Conservation (phyloP, 2,113 vertebrate genomes). For the Labrus mixtus region DNA sequence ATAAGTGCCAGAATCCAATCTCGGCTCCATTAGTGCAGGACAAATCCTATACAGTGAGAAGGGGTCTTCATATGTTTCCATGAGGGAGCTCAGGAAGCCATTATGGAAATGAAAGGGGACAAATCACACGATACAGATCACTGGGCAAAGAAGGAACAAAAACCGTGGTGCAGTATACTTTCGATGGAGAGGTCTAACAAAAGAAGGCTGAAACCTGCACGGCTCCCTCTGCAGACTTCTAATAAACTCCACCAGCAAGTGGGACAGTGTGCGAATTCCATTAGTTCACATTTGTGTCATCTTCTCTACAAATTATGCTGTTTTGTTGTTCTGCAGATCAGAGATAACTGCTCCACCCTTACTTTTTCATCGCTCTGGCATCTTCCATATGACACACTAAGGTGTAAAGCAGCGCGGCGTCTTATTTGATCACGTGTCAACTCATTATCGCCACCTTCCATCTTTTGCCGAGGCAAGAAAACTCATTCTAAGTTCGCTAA, state of each 20-base stretch:
- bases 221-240: constrained; percentile 51
- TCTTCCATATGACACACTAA: constrained; percentile 43
- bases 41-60: constrained; percentile 82
- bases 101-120: constrained; percentile 86
- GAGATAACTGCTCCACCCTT: constrained; percentile 48
- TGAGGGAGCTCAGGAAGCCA: constrained; percentile 80
- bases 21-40: constrained; percentile 85
- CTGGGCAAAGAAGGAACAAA: constrained; percentile 73
- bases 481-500: constrained; percentile 69
- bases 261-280: constrained; percentile 53
- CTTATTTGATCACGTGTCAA: constrained; percentile 73
- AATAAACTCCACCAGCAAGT: constrained; percentile 55
- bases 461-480: constrained; percentile 53
- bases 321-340: constrained; percentile 67
- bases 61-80: constrained; percentile 80
- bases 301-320: constrained; percentile 59
- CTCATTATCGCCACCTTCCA: constrained; percentile 65
- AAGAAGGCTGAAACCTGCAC: constrained; percentile 48
- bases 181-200: constrained; percentile 56
- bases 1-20: constrained; percentile 85
- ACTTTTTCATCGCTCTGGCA: constrained; percentile 39
- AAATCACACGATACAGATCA: constrained; percentile 80
- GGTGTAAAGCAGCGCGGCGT: constrained; percentile 39
- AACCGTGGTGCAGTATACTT: constrained; percentile 67
- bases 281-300: constrained; percentile 65